These are phyloP conservation scores for Drosophila flavopinicola DNA, from an alignment of 2,888 invertebrate genomes.

Conservation along the genomic window DNA sequence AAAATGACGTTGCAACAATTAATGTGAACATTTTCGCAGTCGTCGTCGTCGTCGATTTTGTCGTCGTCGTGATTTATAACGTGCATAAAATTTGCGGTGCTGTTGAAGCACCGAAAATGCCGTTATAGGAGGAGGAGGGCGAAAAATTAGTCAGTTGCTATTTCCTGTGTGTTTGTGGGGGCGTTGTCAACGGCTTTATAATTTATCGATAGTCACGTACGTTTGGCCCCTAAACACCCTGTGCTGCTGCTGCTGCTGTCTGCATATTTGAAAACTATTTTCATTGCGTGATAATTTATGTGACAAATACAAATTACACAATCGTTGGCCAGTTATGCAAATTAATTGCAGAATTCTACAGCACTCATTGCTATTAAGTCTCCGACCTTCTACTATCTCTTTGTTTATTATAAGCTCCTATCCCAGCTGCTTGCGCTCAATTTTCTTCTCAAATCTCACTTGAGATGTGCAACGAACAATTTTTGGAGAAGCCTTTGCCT, in stretches of 20 bases:
- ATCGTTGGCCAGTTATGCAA: slow-evolving; percentile 70
- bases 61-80: slow-evolving; percentile 73
- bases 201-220: slow-evolving; percentile 68
- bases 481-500: slow-evolving; percentile 7
- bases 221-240: slow-evolving; percentile 43
- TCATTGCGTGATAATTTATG: slow-evolving; percentile 76
- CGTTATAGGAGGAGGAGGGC: slow-evolving; percentile 30
- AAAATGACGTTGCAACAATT: slow-evolving; percentile 82
- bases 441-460: slow-evolving; percentile 46
- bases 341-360: slow-evolving; percentile 63
- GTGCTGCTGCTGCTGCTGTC: slow-evolving; percentile 39
- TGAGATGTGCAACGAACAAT: slow-evolving; percentile 39
- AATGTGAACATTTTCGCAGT: slow-evolving; percentile 77
- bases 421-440: slow-evolving; percentile 31
- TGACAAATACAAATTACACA: slow-evolving; percentile 68
- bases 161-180: slow-evolving; percentile 23
- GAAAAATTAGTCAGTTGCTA: slow-evolving; percentile 64
- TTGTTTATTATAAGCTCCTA: background rate
- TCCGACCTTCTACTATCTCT: background rate
- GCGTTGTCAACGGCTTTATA: slow-evolving; percentile 50
- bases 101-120: slow-evolving; percentile 62
- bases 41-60: slow-evolving; percentile 58
- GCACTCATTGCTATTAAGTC: slow-evolving; percentile 1
- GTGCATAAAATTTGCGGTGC: slow-evolving; percentile 76
- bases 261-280: slow-evolving; percentile 77